Conservation (phyloP, 2,797 vertebrate genomes). For the Rhabdomys pumilio region DNA sequence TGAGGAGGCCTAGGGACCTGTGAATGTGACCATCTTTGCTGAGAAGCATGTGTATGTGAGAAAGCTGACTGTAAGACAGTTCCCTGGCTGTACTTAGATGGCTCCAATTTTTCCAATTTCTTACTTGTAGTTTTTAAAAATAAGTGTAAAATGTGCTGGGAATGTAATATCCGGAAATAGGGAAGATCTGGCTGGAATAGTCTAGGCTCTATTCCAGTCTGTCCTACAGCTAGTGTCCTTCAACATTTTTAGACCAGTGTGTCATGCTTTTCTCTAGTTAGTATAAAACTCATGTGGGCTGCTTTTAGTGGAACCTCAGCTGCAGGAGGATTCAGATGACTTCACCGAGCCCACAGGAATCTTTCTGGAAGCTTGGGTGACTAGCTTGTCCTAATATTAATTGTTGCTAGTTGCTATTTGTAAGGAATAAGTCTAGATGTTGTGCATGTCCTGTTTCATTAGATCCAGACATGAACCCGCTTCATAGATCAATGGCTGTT, state of each 20-base stretch:
- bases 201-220: neutral
- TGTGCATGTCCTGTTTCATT: neutral
- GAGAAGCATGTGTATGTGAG: neutral
- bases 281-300: neutral
- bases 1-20: neutral
- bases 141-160: neutral
- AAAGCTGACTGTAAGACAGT: neutral
- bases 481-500: neutral
- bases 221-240: neutral
- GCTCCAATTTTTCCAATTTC: neutral
- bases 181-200: neutral
- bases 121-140: neutral
- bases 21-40: neutral
- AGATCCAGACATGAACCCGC: neutral
- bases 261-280: neutral
- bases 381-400: neutral
- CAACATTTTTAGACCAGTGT: neutral
- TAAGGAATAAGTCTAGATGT: neutral
- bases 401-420: neutral
- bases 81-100: neutral
- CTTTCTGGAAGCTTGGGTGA: neutral
- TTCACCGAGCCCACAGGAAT: neutral
- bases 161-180: slow-evolving; percentile 24
- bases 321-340: neutral
- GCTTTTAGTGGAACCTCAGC: neutral